These are phyloP conservation scores for Acromyrmex heyeri DNA, from an alignment of 1,140 invertebrate genomes.

Conservation along the genomic window DNA sequence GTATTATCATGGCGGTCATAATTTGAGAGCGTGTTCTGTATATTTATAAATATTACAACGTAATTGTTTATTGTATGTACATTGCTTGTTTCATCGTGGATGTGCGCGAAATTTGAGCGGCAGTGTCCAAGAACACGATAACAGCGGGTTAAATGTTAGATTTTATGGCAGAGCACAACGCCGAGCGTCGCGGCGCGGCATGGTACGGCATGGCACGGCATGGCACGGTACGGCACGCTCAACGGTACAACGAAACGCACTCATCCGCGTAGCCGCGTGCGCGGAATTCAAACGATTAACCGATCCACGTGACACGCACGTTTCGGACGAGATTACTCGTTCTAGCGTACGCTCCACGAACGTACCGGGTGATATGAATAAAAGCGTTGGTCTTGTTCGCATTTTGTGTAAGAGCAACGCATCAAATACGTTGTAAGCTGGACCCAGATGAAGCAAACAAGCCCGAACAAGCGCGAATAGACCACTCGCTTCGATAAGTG, in stretches of 20 bases:
- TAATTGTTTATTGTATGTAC: conserved; percentile 10
- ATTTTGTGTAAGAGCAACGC: not conserved
- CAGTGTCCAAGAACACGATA: conserved; percentile 36
- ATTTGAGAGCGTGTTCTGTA: not conserved
- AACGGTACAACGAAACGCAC: conserved; percentile 71
- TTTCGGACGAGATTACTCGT: conserved; percentile 57
- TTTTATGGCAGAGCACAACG: conserved; percentile 65
- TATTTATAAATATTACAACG: not conserved
- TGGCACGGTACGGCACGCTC: conserved; percentile 6
- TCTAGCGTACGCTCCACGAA: conserved; percentile 3
- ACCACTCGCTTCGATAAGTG: not conserved
- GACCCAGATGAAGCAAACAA: not conserved
- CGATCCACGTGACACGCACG: conserved; percentile 57
- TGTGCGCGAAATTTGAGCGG: conserved; percentile 14
- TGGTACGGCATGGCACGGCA: not conserved
- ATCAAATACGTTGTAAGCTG: not conserved
- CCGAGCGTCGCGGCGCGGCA: conserved; percentile 17
- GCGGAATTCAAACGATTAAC: conserved; percentile 64
- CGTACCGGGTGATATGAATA: conserved; percentile 34
- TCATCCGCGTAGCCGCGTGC: conserved; percentile 56
- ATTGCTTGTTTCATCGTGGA: not conserved
- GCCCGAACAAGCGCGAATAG: not conserved
- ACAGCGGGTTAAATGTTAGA: conserved; percentile 64
- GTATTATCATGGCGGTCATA: not conserved
- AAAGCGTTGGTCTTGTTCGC: not conserved